Evolutionary conservation across 2,888 invertebrate species (phyloP), one percentile per base, ranked within the genome.

Genomic region (Heliothis peltigera): DNA sequence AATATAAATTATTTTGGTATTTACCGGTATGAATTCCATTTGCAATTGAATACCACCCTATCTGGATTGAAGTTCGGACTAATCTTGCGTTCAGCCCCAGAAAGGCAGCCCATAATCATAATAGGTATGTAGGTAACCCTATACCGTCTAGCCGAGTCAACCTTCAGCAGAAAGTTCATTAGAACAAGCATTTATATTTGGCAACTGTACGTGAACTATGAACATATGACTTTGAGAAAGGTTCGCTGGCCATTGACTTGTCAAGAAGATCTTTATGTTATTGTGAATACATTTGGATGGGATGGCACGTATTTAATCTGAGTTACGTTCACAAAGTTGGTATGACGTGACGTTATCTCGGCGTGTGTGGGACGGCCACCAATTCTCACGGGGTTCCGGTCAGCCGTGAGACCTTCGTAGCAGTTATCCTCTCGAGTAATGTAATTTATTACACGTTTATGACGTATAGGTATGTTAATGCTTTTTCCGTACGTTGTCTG

Each of bases 201-300:
- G 39, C 19, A 44, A 25, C 48, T 72, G 32, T 35, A 55, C 19
- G 17, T 64, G 57, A 70, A 55, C 49, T 51, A 54, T 39, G 39
- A n/a, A 39, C 39, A 39, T 28, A 62, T 22, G 77, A 76, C 70
- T 64, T 77, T 80, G 62, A 60, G 44, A 64, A 73, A 77, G 77
- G 64, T 73, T 64, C 53, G 28, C 35, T 46, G 80, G 61, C 10
- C 70, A 55, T 56, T 77, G 64, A 70, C 61, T 59, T 54, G 59
- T 62, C 47, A 58, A 39, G 55, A 25, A 22, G 22, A 46, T 10
- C 25, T 46, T 42, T 42, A n/a, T 42, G 42, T 42, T 44, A 55
- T 48, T 61, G 44, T 63, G 22, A 15, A 43, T 21, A 60, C 42
- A 61, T 76, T 47, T 58, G 49, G 53, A 61, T 43, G 15, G 42